A percentile compares a stretch with the other conserved stretches of the same genome.
These are phyloP conservation scores for Scaeva pyrastri DNA, from an alignment of 2,888 invertebrate genomes.

Conservation along the genomic window DNA sequence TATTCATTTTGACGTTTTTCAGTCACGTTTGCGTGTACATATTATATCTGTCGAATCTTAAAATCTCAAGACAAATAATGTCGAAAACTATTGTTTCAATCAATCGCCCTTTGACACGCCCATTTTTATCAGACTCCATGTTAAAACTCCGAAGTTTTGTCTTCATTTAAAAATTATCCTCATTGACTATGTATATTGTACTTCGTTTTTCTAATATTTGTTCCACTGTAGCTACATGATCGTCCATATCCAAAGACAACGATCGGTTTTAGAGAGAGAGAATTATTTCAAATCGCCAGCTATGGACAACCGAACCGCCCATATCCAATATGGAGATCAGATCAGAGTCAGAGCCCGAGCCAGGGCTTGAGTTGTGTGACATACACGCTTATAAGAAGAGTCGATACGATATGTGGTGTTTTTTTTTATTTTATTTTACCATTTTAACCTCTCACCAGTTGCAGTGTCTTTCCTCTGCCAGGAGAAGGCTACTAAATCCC, in stretches of 20 bases:
- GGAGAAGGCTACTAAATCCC: constrained; percentile 30
- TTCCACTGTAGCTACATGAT: background rate
- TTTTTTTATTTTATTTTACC: background rate
- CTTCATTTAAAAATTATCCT: no score
- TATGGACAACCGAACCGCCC: constrained; percentile 68
- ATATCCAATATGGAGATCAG: constrained; percentile 75
- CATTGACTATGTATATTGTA: no score
- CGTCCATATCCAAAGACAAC: constrained; percentile 38
- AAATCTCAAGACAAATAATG: no score
- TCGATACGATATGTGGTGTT: constrained; percentile 6
- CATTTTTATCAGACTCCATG: no score
- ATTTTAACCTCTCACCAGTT: constrained; percentile 13
- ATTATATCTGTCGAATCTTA: no score
- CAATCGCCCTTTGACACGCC: no score
- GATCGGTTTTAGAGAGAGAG: constrained; percentile 59
- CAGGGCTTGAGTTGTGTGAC: constrained; percentile 69
- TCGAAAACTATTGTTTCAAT: no score
- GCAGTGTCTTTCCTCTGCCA: constrained; percentile 24
- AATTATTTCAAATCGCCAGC: constrained; percentile 52
- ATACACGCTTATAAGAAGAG: constrained; percentile 44
- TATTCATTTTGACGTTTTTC: no score
- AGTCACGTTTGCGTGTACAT: no score
- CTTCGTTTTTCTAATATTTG: no score
- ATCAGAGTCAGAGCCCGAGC: constrained; percentile 55
- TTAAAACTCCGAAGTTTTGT: no score